A percentile compares a stretch with the other conserved stretches of the same genome.
phyloP scores from a whole-genome alignment of 2,113 vertebrate genomes.

The Tragulus kanchil region DNA sequence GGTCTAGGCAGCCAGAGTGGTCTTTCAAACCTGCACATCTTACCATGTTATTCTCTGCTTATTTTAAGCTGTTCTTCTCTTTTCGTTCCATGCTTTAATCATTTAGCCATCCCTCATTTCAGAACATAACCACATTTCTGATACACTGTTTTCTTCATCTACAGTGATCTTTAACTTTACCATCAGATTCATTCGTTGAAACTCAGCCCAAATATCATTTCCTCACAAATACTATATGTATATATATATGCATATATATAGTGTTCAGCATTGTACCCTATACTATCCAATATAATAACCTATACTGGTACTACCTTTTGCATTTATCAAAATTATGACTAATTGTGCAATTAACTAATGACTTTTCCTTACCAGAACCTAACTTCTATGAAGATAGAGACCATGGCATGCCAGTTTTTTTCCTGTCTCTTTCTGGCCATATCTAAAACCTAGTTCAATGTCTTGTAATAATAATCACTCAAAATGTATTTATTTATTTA shows the following conservation, averaged over 20 bases:
- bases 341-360: neutral
- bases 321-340: conserved; percentile 36
- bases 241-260: neutral
- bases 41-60: neutral
- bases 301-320: neutral
- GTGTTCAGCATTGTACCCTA: neutral
- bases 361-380: neutral
- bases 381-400: neutral
- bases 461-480: neutral
- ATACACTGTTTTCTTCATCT: conserved; percentile 21
- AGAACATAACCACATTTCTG: neutral
- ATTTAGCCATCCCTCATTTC: neutral
- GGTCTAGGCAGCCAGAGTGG: neutral
- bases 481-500: conserved; percentile 50
- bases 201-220: conserved; percentile 6
- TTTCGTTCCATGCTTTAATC: conserved; percentile 8
- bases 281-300: neutral
- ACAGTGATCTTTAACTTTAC: conserved; percentile 8
- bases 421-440: neutral
- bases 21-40: neutral
- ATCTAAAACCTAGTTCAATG: conserved; percentile 4
- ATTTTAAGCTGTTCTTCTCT: neutral
- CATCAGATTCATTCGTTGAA: conserved; percentile 19
- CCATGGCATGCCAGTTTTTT: neutral
- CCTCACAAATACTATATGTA: neutral